Percentiles rank a stretch among this genome's conserved stretches.
Conservation (phyloP, 2,797 vertebrate genomes). For the Selene dorsalis region DNA sequence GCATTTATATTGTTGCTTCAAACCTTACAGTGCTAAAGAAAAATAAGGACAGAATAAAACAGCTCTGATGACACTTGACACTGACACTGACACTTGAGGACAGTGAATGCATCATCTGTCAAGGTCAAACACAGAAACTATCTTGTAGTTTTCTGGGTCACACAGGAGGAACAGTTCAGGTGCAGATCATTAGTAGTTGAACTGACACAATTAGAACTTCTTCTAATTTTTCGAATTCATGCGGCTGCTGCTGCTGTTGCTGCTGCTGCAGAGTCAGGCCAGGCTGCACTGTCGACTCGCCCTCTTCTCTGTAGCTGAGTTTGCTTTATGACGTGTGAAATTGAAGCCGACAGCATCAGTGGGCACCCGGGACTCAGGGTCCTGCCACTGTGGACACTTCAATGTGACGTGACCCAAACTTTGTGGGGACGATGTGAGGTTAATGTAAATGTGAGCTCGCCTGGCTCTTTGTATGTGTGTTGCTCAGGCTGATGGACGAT, state of each 20-base stretch:
- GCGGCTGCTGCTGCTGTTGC: slow-evolving; percentile 30
- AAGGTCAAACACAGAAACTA: background rate
- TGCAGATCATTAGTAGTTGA: background rate
- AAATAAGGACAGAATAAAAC: too few relatives aligned
- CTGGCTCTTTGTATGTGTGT: slow-evolving; percentile 16
- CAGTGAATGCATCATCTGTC: background rate
- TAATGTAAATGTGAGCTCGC: slow-evolving; percentile 25
- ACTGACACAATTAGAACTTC: slow-evolving; percentile 15
- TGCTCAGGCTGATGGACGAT: slow-evolving; percentile 7
- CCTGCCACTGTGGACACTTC: slow-evolving; percentile 34
- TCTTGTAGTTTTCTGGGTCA: slow-evolving; percentile 6
- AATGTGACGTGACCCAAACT: slow-evolving; percentile 38
- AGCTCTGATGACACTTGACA: background rate
- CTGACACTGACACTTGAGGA: background rate
- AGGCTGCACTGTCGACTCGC: slow-evolving; percentile 20
- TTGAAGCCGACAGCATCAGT: slow-evolving; percentile 58
- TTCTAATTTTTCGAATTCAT: background rate
- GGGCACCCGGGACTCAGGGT: slow-evolving; percentile 35
- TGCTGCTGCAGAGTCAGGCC: slow-evolving; percentile 36
- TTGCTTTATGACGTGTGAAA: slow-evolving; percentile 74
- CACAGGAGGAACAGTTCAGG: background rate
- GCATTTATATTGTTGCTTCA: slow-evolving; percentile 7
- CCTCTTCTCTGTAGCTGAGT: slow-evolving; percentile 39
- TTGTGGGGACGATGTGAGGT: slow-evolving; percentile 20
- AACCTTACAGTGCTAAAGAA: background rate